Percentiles rank a stretch among this genome's conserved stretches.
These are phyloP conservation scores for Betta splendens DNA, from an alignment of 2,797 vertebrate species.

Conservation along the genomic window DNA sequence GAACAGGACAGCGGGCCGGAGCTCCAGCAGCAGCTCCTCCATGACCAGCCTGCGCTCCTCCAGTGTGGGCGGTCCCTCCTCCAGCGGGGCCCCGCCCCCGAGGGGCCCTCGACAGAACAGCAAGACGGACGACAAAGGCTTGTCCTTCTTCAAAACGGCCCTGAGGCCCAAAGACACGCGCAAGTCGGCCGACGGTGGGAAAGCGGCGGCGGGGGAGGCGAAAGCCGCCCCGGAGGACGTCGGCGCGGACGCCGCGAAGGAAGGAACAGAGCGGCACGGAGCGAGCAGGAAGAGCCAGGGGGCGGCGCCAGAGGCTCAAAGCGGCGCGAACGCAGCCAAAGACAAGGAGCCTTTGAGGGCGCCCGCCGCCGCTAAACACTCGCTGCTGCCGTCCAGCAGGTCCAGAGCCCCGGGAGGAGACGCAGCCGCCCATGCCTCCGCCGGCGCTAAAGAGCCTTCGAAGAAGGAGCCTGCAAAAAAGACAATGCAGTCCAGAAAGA, in stretches of 20 bases:
- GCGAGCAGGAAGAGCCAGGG: conserved; percentile 68
- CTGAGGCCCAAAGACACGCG: conserved; percentile 93
- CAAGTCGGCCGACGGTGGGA: conserved; percentile 88
- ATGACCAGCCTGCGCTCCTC: conserved; percentile 91
- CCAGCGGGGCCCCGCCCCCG: conserved; percentile 28
- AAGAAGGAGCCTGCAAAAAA: conserved; percentile 84
- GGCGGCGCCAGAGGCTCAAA: conserved; percentile 68
- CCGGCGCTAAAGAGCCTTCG: conserved; percentile 81
- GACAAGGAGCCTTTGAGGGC: conserved; percentile 84
- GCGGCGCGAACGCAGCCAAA: conserved; percentile 72
- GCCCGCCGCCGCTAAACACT: conserved; percentile 84
- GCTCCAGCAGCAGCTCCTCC: conserved; percentile 89
- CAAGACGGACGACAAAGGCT: conserved; percentile 94
- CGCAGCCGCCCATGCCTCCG: conserved; percentile 71
- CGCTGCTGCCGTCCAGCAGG: conserved; percentile 86
- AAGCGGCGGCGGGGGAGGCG: conserved; percentile 73
- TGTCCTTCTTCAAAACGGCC: conserved; percentile 96
- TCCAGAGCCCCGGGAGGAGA: conserved; percentile 88
- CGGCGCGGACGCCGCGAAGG: conserved; percentile 50
- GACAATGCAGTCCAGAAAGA: conserved; percentile 84
- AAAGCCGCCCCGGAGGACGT: conserved; percentile 75
- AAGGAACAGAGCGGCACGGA: conserved; percentile 50
- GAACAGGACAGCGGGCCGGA: conserved; percentile 78
- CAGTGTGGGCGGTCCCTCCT: conserved; percentile 56
- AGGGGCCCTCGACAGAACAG: conserved; percentile 87